These are phyloP conservation scores for Monoplex corrugatus DNA, from an alignment of 2,888 invertebrate genomes.

Conservation along the genomic window DNA sequence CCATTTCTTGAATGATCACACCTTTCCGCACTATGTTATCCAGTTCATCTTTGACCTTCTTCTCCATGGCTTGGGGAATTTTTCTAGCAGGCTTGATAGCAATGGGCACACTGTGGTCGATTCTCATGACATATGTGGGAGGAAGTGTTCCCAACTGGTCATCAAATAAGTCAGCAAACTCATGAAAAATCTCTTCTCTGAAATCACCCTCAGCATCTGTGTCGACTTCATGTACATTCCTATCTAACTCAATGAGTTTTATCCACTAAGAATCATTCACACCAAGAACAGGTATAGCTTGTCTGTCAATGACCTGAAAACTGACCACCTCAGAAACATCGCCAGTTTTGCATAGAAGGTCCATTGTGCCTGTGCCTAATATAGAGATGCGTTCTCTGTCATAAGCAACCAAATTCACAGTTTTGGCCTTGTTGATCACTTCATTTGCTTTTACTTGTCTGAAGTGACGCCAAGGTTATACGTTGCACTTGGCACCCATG, in stretches of 20 bases:
- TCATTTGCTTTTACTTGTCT: no score
- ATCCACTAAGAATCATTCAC: neutral
- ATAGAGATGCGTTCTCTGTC: no score
- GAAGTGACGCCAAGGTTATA: no score
- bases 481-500: no score
- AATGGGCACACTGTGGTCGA: slow-evolving; percentile 38
- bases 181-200: slow-evolving; percentile 3
- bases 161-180: slow-evolving; percentile 46
- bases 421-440: no score
- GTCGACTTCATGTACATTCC: neutral
- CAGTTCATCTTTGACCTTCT: slow-evolving; percentile 49
- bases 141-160: slow-evolving; percentile 46
- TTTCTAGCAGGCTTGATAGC: slow-evolving; percentile 51
- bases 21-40: slow-evolving; percentile 48
- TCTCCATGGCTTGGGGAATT: slow-evolving; percentile 20
- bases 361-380: no score
- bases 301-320: neutral
- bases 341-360: no score
- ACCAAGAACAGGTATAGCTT: neutral
- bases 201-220: neutral
- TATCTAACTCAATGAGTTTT: neutral
- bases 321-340: no score
- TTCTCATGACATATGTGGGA: slow-evolving; percentile 15
- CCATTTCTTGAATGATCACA: slow-evolving; percentile 45
- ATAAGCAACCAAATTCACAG: no score